Base-by-base conservation (phyloP, 2,888 invertebrate species). In the Tipula confusa region DNA sequence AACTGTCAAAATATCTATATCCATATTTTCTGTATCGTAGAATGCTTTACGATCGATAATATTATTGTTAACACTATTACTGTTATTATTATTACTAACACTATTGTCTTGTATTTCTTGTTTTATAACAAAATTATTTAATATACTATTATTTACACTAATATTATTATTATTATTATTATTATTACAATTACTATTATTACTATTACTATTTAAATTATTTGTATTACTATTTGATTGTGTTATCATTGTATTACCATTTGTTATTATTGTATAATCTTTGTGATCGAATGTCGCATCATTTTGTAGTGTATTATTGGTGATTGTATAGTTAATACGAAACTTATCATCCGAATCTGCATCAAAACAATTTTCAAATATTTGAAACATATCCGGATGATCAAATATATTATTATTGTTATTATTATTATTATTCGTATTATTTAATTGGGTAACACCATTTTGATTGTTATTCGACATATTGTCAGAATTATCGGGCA, bases 401-500 rank as follows among this genome's bases (percentile, higher is more conserved):
- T 64, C 64, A 24, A 64, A 64, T 24, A 64, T 24, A 64, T 64
- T 64, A 64, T 64, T 48, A 18, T 15, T 48, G 9, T 48, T 64
- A 24, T 24, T 64, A 64, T 64, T 64, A 64, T 80, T 80, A n/a
- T 31, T 80, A 29, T 7, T 80, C 6, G 80, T 15, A 80, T n/a
- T n/a, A n/a, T 80, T 80, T 80, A 80, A 80, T 29, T 80, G 80
- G 15, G 80, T 80, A 24, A 64, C 64, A 64, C 64, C 64, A 64
- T 64, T 64, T 64, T 64, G 64, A 24, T 24, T 64, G 3, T 64
- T 64, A n/a, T n/a, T n/a, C 2, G 80, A 29, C 29, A 29, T 15
- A 80, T 80, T 29, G 4, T 82, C 81, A 33, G 79, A 84, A 82
- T 83, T 82, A 31, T 84, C 84, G 24, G 85, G 89, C n/a, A 86